phyloP scores from a whole-genome alignment of 2,888 invertebrate species.

The Eupithecia subfuscata region DNA sequence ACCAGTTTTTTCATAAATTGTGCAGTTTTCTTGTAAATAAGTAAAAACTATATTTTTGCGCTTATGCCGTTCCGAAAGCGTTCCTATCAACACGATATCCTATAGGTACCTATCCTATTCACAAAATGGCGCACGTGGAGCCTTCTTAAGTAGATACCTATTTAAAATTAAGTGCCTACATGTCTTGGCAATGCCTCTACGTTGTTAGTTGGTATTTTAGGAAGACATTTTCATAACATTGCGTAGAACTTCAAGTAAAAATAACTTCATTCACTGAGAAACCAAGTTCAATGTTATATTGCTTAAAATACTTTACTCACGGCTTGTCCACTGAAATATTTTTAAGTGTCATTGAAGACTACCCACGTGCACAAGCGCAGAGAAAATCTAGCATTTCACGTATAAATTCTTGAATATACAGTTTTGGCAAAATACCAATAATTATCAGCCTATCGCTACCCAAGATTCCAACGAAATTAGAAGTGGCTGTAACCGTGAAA shows the following conservation, averaged over 20 bases:
- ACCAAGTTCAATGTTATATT: conserved; percentile 66
- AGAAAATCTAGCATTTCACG: conserved; percentile 48
- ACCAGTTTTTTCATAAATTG: too few relatives aligned
- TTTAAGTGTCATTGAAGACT: conserved; percentile 55
- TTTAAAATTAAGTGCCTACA: background rate
- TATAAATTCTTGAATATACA: conserved; percentile 49
- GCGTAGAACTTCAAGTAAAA: conserved; percentile 43
- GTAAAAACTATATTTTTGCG: too few relatives aligned
- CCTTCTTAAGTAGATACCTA: background rate
- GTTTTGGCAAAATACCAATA: conserved; percentile 64
- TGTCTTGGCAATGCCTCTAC: background rate
- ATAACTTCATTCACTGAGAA: conserved; percentile 55
- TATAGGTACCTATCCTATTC: too few relatives aligned
- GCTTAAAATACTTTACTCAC: conserved; percentile 63
- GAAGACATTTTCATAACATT: conserved; percentile 15
- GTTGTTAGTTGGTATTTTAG: conserved; percentile 6
- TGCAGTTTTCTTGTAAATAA: too few relatives aligned
- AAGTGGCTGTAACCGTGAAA: conserved; percentile 52
- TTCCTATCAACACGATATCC: too few relatives aligned
- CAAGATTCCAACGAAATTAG: conserved; percentile 58
- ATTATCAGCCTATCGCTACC: conserved; percentile 57
- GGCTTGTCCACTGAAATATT: conserved; percentile 47
- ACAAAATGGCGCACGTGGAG: too few relatives aligned
- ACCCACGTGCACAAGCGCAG: conserved; percentile 48
- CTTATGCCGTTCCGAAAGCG: too few relatives aligned